Percentiles rank a stretch among this genome's conserved stretches.
phyloP scores from a whole-genome alignment of 2,113 vertebrate species.

The Anolis carolinensis region DNA sequence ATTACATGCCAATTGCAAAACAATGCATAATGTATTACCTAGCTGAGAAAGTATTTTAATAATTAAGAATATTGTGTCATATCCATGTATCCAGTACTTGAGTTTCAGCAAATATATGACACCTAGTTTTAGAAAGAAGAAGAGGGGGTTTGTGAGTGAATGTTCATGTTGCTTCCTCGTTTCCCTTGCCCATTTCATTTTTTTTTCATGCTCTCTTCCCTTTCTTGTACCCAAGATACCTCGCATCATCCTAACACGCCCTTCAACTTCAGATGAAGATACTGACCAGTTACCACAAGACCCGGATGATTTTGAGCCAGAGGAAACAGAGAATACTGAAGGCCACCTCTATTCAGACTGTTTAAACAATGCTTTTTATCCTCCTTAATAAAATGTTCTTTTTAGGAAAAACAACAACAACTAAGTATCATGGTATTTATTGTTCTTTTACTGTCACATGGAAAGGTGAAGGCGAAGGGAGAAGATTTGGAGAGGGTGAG shows the following conservation, averaged over 20 bases:
- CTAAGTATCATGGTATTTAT: background rate
- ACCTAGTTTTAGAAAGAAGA: background rate
- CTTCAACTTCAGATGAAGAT: constrained; percentile 86
- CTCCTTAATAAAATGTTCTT: constrained; percentile 61
- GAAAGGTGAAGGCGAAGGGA: background rate
- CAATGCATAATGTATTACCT: no score
- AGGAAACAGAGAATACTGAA: constrained; percentile 56
- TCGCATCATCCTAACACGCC: constrained; percentile 83
- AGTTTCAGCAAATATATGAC: background rate
- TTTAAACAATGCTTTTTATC: constrained; percentile 76
- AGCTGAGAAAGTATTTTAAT: no score
- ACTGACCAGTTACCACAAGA: constrained; percentile 74
- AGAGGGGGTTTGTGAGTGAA: background rate
- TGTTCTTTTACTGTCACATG: background rate
- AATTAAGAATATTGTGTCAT: background rate
- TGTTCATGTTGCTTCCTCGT: background rate
- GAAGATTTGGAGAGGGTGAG: background rate
- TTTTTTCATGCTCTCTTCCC: constrained; percentile 40
- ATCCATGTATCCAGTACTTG: background rate
- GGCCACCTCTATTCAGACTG: constrained; percentile 58
- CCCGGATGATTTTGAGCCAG: constrained; percentile 56
- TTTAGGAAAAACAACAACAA: constrained; percentile 16
- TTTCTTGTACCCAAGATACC: constrained; percentile 76
- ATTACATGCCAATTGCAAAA: no score
- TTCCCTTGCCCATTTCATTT: constrained; percentile 32